Conservation (phyloP, 2,797 vertebrate species). For the Crypturellus tataupa region DNA sequence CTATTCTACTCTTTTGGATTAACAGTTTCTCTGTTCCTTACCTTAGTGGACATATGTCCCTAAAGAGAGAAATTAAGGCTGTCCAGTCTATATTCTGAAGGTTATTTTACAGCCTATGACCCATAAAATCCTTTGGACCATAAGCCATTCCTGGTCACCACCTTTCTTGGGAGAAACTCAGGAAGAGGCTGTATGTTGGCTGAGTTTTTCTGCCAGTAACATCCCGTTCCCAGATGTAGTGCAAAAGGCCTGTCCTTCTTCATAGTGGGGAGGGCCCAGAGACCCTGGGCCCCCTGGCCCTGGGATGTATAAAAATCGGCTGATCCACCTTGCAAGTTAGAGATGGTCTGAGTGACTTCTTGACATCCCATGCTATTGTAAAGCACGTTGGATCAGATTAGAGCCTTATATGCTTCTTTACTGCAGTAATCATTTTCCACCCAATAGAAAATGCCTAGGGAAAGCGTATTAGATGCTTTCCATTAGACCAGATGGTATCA, state of each 20-base stretch:
- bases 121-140: background rate
- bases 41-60: background rate
- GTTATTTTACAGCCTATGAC: background rate
- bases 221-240: background rate
- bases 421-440: background rate
- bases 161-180: background rate
- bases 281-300: background rate
- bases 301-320: background rate
- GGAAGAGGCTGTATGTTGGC: background rate
- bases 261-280: background rate
- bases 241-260: background rate
- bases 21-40: background rate
- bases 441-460: background rate
- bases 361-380: background rate
- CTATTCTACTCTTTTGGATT: background rate
- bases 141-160: background rate
- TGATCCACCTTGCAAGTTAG: background rate
- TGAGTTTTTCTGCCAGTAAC: background rate
- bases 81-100: background rate
- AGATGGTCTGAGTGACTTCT: background rate
- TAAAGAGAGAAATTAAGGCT: background rate
- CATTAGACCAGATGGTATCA: background rate
- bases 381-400: background rate
- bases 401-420: background rate
- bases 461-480: background rate